phyloP scores from a whole-genome alignment of 2,113 vertebrate species.

The Dendropsophus ebraccatus region DNA sequence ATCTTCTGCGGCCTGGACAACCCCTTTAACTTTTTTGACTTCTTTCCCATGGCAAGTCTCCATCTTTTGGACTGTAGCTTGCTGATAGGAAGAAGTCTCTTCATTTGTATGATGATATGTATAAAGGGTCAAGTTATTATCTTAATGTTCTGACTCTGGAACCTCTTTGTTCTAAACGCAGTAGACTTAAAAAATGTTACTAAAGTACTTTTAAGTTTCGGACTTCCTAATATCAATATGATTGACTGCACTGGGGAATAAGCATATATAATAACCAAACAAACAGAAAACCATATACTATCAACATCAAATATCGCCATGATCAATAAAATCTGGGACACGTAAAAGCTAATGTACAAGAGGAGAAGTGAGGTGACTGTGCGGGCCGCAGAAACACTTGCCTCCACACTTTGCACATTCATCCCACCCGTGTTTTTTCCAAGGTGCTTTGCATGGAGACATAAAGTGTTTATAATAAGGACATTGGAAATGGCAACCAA shows the following conservation, averaged over 20 bases:
- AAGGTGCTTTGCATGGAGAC: conserved; percentile 28
- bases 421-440: conserved; percentile 25
- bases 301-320: conserved; percentile 24
- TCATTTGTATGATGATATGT: too few relatives aligned
- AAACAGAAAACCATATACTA: conserved; percentile 40
- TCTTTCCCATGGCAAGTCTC: too few relatives aligned
- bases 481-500: conserved; percentile 37
- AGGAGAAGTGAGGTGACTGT: conserved; percentile 44
- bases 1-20: too few relatives aligned
- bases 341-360: conserved; percentile 33
- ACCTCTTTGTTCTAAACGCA: not conserved
- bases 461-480: conserved; percentile 36
- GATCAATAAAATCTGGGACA: conserved; percentile 40
- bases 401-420: conserved; percentile 31
- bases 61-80: too few relatives aligned
- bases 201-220: conserved; percentile 34
- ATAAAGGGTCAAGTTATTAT: not conserved
- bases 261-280: conserved; percentile 35
- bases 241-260: conserved; percentile 44
- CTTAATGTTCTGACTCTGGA: not conserved
- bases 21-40: too few relatives aligned
- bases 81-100: too few relatives aligned
- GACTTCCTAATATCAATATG: conserved; percentile 45
- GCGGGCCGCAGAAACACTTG: conserved; percentile 33
- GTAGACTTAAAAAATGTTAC: not conserved